phyloP scores from a whole-genome alignment of 2,888 invertebrate species.

The Macroteleia sp. region DNA sequence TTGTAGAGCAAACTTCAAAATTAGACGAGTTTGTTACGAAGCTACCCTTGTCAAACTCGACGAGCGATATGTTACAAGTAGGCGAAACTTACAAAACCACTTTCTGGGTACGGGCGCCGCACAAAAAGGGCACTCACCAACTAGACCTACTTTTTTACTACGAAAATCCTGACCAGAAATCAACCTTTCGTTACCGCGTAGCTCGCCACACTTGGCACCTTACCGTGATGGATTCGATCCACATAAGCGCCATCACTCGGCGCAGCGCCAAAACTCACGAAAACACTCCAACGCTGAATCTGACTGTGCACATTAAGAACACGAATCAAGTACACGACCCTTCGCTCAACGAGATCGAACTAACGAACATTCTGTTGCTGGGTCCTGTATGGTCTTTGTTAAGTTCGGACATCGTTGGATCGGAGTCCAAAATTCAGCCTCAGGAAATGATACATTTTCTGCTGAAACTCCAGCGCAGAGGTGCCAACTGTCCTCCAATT shows the following conservation, averaged over 20 bases:
- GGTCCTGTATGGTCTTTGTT: constrained; percentile 87
- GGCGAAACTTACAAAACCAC: constrained; percentile 85
- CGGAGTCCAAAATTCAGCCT: constrained; percentile 83
- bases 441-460: constrained; percentile 86
- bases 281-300: constrained; percentile 85
- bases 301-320: constrained; percentile 89
- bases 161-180: constrained; percentile 85
- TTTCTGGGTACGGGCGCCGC: constrained; percentile 89
- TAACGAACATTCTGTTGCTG: constrained; percentile 86
- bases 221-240: constrained; percentile 87
- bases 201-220: constrained; percentile 88
- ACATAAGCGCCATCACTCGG: constrained; percentile 85
- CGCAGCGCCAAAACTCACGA: constrained; percentile 84
- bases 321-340: constrained; percentile 87
- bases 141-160: constrained; percentile 91
- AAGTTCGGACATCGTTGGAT: constrained; percentile 79
- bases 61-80: constrained; percentile 85
- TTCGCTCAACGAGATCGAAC: constrained; percentile 85
- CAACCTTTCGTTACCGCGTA: constrained; percentile 85
- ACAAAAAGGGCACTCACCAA: constrained; percentile 86
- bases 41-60: constrained; percentile 79
- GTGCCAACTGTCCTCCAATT: constrained; percentile 69
- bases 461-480: constrained; percentile 83
- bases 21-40: constrained; percentile 83
- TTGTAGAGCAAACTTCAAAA: constrained; percentile 64